These are phyloP conservation scores for Chelonoidis abingdonii DNA, from an alignment of 2,113 vertebrate genomes.

Conservation along the genomic window DNA sequence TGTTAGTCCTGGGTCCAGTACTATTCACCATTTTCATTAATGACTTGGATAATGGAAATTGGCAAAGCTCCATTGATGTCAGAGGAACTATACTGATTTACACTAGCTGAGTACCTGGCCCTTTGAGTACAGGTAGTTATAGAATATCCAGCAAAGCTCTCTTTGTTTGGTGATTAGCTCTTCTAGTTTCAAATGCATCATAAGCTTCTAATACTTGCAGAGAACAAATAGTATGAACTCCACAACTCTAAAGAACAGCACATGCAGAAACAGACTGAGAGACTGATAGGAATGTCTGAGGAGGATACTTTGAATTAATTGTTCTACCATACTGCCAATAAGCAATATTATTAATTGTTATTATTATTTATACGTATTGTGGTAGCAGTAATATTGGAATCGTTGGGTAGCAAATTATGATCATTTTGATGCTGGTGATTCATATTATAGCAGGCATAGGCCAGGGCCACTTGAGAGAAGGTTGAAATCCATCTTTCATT, in stretches of 20 bases:
- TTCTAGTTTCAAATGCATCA: background rate
- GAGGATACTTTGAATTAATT: background rate
- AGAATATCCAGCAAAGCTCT: background rate
- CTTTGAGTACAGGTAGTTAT: fast-evolving
- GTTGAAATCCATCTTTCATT: background rate
- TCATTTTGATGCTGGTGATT: background rate
- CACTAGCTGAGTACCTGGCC: background rate
- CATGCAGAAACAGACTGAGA: background rate
- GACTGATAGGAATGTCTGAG: background rate
- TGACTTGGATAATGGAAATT: background rate
- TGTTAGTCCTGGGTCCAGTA: too few species aligned
- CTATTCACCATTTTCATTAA: too few species aligned
- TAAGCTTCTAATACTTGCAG: fast-evolving
- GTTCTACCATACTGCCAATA: too few species aligned
- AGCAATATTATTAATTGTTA: background rate
- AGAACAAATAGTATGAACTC: background rate
- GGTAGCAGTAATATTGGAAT: background rate
- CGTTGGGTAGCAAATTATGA: background rate
- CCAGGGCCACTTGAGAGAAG: background rate
- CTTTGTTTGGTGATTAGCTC: background rate
- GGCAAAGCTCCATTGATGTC: background rate
- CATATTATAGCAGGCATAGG: background rate
- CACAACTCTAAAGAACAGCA: background rate
- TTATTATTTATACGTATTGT: background rate
- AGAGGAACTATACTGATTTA: background rate